phyloP scores from a whole-genome alignment of 2,888 invertebrate species.

The Poecilus cupreus region DNA sequence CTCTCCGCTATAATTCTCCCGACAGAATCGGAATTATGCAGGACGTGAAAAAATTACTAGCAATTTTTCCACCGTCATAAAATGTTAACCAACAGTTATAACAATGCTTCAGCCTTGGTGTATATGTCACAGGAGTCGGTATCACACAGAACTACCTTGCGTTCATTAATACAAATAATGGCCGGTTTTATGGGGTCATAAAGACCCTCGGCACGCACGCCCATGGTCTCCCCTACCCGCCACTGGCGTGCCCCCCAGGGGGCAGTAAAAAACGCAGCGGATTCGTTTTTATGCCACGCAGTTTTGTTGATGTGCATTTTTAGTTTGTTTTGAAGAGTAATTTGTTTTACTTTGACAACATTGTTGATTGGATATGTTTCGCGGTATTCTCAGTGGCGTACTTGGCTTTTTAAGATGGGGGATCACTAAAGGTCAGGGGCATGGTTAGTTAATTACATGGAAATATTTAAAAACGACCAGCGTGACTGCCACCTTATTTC shows the following conservation, averaged over 20 bases:
- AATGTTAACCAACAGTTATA: constrained; percentile 50
- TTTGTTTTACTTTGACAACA: too few relatives aligned
- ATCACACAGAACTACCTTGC: background rate
- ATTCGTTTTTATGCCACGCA: background rate
- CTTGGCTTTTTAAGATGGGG: too few relatives aligned
- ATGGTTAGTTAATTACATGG: too few relatives aligned
- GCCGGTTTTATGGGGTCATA: constrained; percentile 53
- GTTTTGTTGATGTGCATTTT: too few relatives aligned
- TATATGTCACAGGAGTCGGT: background rate
- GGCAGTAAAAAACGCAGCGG: constrained; percentile 29
- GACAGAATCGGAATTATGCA: constrained; percentile 17
- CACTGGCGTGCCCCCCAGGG: background rate
- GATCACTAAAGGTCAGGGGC: too few relatives aligned
- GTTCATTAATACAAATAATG: constrained; percentile 59
- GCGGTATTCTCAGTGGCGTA: too few relatives aligned
- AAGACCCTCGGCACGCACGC: constrained; percentile 54
- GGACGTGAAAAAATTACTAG: constrained; percentile 24
- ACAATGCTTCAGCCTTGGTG: background rate
- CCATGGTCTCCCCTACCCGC: background rate
- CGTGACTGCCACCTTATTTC: too few relatives aligned
- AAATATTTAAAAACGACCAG: too few relatives aligned
- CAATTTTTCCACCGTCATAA: constrained; percentile 35
- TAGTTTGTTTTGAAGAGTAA: too few relatives aligned
- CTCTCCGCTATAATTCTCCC: background rate
- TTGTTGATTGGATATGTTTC: too few relatives aligned